Conservation (phyloP, 2,888 invertebrate species). For the Eupithecia subfuscata region DNA sequence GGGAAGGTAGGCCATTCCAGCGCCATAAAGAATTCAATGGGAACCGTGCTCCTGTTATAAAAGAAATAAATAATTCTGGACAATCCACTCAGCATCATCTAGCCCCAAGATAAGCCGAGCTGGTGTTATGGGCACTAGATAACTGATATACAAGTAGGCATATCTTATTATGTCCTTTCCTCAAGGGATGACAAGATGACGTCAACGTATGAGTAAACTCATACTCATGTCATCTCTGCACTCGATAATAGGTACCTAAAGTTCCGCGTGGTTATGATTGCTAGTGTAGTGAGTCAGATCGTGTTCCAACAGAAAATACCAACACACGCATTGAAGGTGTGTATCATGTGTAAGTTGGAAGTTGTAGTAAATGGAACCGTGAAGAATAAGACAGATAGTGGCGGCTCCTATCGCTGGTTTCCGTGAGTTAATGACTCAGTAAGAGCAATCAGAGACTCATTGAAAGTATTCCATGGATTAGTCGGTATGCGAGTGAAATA, state of each 20-base stretch:
- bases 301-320: constrained; percentile 51
- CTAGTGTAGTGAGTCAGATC: constrained; percentile 39
- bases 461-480: constrained; percentile 69
- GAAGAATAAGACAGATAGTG: not conserved
- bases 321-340: constrained; percentile 47
- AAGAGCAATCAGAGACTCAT: constrained; percentile 68
- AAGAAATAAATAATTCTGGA: not conserved
- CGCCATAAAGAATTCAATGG: not conserved
- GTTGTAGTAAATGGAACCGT: constrained; percentile 25
- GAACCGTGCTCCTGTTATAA: not conserved
- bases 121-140: not conserved
- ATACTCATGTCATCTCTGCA: not conserved
- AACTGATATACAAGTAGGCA: not conserved
- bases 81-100: too few species aligned
- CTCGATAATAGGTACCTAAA: constrained; percentile 31
- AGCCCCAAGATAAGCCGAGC: too few species aligned
- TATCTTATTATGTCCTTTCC: too few species aligned
- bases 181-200: too few species aligned
- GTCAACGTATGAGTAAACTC: too few species aligned
- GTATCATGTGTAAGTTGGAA: constrained; percentile 19
- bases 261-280: not conserved
- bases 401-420: constrained; percentile 49
- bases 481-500: constrained; percentile 68
- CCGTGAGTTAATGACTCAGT: constrained; percentile 63
- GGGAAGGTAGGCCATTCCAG: not conserved